Conservation (phyloP, 2,797 vertebrate genomes). For the Helostoma temminkii region DNA sequence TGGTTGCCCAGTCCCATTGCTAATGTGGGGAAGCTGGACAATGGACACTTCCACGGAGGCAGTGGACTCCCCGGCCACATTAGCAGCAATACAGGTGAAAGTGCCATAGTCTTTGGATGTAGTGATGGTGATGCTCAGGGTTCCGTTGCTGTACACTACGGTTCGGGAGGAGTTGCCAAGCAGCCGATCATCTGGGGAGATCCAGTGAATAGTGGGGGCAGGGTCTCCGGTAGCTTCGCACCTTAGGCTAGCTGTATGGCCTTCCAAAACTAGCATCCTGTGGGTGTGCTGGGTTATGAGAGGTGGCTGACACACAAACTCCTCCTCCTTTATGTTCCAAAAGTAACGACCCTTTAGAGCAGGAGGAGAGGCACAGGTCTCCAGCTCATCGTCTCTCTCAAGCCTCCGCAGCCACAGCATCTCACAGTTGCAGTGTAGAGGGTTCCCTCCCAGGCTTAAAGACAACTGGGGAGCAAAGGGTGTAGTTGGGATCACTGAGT, state of each 20-base stretch:
- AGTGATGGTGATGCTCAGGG: conserved; percentile 92
- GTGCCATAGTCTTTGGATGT: conserved; percentile 93
- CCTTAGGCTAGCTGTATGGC: conserved; percentile 90
- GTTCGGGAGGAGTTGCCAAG: conserved; percentile 92
- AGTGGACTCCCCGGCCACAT: conserved; percentile 93
- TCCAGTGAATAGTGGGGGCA: conserved; percentile 92
- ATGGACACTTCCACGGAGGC: conserved; percentile 91
- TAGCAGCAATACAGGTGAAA: conserved; percentile 96
- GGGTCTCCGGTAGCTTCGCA: conserved; percentile 95
- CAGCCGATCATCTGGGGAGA: conserved; percentile 90
- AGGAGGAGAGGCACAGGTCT: conserved; percentile 95
- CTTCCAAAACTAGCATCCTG: conserved; percentile 91
- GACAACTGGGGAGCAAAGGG: conserved; percentile 90
- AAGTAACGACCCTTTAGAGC: conserved; percentile 93
- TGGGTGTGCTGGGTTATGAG: conserved; percentile 95
- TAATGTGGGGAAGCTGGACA: conserved; percentile 93
- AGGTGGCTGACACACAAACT: conserved; percentile 93
- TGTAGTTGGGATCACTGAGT: conserved; percentile 82
- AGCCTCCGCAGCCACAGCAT: conserved; percentile 93
- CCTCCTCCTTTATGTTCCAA: conserved; percentile 92
- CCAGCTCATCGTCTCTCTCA: conserved; percentile 91
- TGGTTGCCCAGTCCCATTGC: conserved; percentile 87
- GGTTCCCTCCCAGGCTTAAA: conserved; percentile 93
- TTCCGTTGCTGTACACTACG: conserved; percentile 88
- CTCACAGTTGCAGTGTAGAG: conserved; percentile 95